Evolutionary conservation across 2,797 vertebrate genomes (phyloP), one percentile per base, ranked within the genome.

Genomic region (Clarias fuscus): DNA sequence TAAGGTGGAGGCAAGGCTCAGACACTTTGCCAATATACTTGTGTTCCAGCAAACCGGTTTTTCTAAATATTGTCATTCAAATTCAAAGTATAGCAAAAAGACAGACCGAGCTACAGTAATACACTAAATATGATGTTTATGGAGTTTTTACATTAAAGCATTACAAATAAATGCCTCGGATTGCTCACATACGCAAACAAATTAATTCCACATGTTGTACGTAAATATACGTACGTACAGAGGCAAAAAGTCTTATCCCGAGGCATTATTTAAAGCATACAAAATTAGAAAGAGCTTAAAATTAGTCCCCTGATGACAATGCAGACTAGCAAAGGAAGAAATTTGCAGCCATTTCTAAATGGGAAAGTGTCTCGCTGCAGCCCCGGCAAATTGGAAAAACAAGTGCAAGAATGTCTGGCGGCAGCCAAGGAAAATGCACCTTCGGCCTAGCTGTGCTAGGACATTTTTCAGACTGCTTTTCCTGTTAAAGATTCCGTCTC

Each of bases 391-490:
- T 89, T 90, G 89, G 90, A 91, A 91, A 91, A 92, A 92, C 89
- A 91, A 92, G 91, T 88, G 86, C 89, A 92, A 91, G 89, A 92
- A 92, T 92, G 89, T 89, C 86, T 87, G 86, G 82, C 84, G 87
- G 87, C 88, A 86, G 91, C 91, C 91, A 92, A 92, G 91, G 90
- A 92, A 91, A 91, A 91, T 84, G 90, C 90, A 91, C 90, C 91
- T 92, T 91, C 86, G 84, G 89, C 89, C 90, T 85, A 88, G 83
- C 89, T 86, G 90, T 83, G 82, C 86, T 78, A 90, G 88, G 87
- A 90, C 90, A 90, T 91, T 89, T 90, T 88, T 90, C 89, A 90
- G 90, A 90, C 91, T 86, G 90, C 90, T 85, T 90, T 92, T 92
- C 91, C 91, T 91, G 90, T 91, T 86, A 89, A 89, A 89, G 89